Conservation (phyloP, 2,113 vertebrate species). For the Ammospiza nelsoni region DNA sequence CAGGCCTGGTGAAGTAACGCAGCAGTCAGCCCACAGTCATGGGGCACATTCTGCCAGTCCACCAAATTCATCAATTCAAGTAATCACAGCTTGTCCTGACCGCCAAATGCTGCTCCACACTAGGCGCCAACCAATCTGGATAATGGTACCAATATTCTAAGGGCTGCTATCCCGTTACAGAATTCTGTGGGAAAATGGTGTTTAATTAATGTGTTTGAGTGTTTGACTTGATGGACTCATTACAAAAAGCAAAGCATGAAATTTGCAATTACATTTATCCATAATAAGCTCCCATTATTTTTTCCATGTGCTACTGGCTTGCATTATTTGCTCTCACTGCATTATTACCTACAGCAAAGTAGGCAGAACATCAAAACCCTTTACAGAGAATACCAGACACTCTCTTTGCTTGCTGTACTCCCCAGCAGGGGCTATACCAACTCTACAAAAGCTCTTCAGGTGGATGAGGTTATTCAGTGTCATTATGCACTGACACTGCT, state of each 20-base stretch:
- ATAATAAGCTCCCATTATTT: background rate
- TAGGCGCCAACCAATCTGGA: background rate
- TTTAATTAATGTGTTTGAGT: background rate
- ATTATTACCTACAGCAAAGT: slow-evolving; percentile 5
- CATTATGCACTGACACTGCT: background rate
- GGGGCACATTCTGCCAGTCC: background rate
- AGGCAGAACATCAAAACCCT: background rate
- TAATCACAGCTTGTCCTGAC: background rate
- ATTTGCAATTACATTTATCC: background rate
- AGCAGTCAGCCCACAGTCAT: background rate
- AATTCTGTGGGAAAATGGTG: background rate
- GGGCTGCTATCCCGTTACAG: background rate
- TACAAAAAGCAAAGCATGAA: slow-evolving; percentile 33
- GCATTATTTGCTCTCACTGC: background rate
- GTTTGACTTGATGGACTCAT: background rate
- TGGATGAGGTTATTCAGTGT: background rate
- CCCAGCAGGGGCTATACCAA: background rate
- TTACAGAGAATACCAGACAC: background rate
- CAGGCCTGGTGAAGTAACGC: background rate
- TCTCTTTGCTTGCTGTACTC: background rate
- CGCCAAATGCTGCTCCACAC: background rate
- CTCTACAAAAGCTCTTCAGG: background rate
- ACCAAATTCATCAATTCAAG: background rate
- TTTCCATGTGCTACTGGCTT: background rate
- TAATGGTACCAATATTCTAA: background rate